phyloP scores from a whole-genome alignment of 2,113 vertebrate species.

The Fregetta grallaria region DNA sequence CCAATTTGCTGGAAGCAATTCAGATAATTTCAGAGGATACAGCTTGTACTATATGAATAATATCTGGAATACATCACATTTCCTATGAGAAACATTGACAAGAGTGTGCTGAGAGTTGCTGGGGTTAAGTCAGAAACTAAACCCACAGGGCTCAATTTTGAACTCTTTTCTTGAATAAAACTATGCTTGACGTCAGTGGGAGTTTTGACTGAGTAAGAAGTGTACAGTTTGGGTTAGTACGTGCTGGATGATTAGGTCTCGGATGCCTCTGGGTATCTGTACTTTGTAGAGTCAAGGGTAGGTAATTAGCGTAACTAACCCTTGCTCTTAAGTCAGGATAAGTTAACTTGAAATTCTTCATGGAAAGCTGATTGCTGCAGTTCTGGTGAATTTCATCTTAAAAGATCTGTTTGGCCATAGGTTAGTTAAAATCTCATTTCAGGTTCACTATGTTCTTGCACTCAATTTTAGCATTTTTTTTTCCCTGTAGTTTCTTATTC shows the following conservation, averaged over 20 bases:
- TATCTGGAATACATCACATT: background rate
- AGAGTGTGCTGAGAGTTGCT: background rate
- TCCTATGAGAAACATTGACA: conserved; percentile 29
- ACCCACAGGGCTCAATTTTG: background rate
- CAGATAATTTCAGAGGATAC: background rate
- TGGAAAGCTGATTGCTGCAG: background rate
- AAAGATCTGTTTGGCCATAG: background rate
- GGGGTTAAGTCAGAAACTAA: conserved; percentile 4
- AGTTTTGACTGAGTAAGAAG: background rate
- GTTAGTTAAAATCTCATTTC: background rate
- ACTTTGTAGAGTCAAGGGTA: background rate
- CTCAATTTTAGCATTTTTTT: background rate
- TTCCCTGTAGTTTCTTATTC: background rate
- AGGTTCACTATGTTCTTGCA: background rate
- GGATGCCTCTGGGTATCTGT: background rate
- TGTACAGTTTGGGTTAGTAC: background rate
- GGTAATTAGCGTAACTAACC: background rate
- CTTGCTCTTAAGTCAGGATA: background rate
- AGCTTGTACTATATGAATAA: background rate
- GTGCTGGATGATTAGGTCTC: background rate
- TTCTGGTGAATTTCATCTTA: background rate
- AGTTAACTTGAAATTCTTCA: background rate
- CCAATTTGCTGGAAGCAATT: background rate
- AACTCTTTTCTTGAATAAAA: background rate
- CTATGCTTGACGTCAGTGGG: background rate